These are phyloP conservation scores for Tapirus indicus DNA, from an alignment of 2,797 vertebrate genomes.

Conservation along the genomic window DNA sequence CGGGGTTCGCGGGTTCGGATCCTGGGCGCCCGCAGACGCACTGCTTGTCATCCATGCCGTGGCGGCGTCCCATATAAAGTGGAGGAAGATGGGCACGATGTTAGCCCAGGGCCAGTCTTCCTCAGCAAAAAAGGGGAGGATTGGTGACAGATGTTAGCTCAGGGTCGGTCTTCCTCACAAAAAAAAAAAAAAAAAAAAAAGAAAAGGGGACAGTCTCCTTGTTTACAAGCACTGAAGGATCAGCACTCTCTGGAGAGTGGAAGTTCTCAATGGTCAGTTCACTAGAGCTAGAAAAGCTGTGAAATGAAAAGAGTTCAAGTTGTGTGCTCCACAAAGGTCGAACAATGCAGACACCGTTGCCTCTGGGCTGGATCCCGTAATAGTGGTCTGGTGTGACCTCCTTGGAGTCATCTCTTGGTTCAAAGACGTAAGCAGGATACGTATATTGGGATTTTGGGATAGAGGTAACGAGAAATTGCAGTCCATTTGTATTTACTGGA, in stretches of 20 bases:
- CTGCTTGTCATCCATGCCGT: too few species aligned
- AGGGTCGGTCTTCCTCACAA: too few species aligned
- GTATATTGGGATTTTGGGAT: neutral
- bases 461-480: neutral
- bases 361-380: neutral
- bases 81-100: too few species aligned
- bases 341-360: neutral
- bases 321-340: neutral
- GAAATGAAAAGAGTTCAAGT: neutral
- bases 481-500: neutral
- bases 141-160: too few species aligned
- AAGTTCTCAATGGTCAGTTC: neutral
- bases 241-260: neutral
- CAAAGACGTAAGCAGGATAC: neutral
- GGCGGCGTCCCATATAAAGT: too few species aligned
- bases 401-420: neutral
- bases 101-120: too few species aligned
- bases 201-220: neutral
- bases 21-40: too few species aligned
- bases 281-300: neutral
- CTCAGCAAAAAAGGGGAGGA: too few species aligned
- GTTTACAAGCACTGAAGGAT: neutral
- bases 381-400: neutral
- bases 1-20: too few species aligned
- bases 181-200: neutral